These are phyloP conservation scores for Hemicrepidius hirtus DNA, from an alignment of 2,888 invertebrate species.

Conservation along the genomic window DNA sequence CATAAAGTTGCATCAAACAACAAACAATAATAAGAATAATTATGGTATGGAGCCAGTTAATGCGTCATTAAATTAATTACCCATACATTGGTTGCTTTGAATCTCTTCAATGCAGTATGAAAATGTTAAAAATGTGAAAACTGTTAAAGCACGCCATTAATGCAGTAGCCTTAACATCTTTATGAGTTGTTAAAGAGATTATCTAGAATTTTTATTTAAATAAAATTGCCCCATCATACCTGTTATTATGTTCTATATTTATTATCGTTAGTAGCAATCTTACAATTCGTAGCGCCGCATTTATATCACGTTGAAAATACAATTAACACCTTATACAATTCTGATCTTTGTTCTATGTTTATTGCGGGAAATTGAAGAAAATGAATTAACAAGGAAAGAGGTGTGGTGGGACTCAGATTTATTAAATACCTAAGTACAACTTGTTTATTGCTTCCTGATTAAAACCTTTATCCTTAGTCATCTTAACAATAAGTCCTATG, in stretches of 20 bases:
- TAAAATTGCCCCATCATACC: slow-evolving; percentile 44
- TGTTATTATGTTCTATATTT: slow-evolving; percentile 41
- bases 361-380: too few relatives aligned
- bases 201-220: slow-evolving; percentile 30
- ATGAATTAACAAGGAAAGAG: too few relatives aligned
- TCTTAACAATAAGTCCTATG: too few relatives aligned
- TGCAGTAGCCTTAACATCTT: slow-evolving; percentile 40
- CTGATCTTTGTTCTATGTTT: neutral
- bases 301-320: slow-evolving; percentile 39
- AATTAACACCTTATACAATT: slow-evolving; percentile 36
- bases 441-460: too few relatives aligned
- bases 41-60: slow-evolving; percentile 5
- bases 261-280: slow-evolving; percentile 40
- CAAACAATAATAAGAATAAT: slow-evolving; percentile 2
- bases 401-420: too few relatives aligned
- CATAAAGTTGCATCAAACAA: neutral
- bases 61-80: slow-evolving; percentile 25
- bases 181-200: slow-evolving; percentile 41
- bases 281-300: slow-evolving; percentile 16
- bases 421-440: too few relatives aligned
- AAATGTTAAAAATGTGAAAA: slow-evolving; percentile 20
- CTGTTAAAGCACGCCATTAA: slow-evolving; percentile 38
- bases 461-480: too few relatives aligned
- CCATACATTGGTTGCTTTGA: neutral
- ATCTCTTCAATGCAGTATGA: neutral